Evolutionary conservation across 2,797 vertebrate genomes (phyloP).

Genomic region (Clarias platycephalus): DNA sequence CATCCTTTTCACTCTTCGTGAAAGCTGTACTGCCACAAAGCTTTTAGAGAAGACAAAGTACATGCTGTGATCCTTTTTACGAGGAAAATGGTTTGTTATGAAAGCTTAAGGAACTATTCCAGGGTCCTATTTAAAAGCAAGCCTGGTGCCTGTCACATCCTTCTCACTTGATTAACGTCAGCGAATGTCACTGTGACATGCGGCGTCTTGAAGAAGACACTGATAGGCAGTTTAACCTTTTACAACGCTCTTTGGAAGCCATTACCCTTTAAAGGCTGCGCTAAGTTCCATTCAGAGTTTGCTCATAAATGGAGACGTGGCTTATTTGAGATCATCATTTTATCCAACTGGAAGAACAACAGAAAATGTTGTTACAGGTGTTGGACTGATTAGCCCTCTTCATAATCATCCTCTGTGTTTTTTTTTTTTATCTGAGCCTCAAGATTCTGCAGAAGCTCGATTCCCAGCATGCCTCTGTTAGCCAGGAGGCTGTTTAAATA

Average conservation of each 20-base stretch:
- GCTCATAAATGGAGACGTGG: conserved; percentile 3
- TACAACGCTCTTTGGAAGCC: conserved; percentile 23
- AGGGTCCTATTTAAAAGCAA: conserved; percentile 41
- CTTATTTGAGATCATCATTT: conserved; percentile 5
- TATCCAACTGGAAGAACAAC: background rate
- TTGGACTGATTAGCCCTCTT: background rate
- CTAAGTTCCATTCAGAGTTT: conserved; percentile 19
- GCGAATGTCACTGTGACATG: conserved; percentile 41
- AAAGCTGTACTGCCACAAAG: conserved; percentile 7
- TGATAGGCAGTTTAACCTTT: conserved; percentile 45
- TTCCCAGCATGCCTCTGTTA: background rate
- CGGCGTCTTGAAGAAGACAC: conserved; percentile 29
- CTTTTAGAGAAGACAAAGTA: conserved; percentile 28
- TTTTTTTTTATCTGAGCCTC: background rate
- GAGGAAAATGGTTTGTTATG: conserved; percentile 8
- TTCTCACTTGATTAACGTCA: conserved; percentile 50
- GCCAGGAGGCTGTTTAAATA: conserved; percentile 1
- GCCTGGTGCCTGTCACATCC: conserved; percentile 38
- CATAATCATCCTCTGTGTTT: background rate
- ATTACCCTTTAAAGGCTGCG: conserved; percentile 30
- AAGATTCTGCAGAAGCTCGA: background rate
- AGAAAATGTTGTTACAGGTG: conserved; percentile 11
- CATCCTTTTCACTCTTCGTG: background rate
- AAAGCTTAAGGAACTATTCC: conserved; percentile 23
- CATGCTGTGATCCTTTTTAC: conserved; percentile 8